A percentile compares a stretch with the other conserved stretches of the same genome.
Conservation (phyloP, 2,797 vertebrate species). For the Nannoperca australis region DNA sequence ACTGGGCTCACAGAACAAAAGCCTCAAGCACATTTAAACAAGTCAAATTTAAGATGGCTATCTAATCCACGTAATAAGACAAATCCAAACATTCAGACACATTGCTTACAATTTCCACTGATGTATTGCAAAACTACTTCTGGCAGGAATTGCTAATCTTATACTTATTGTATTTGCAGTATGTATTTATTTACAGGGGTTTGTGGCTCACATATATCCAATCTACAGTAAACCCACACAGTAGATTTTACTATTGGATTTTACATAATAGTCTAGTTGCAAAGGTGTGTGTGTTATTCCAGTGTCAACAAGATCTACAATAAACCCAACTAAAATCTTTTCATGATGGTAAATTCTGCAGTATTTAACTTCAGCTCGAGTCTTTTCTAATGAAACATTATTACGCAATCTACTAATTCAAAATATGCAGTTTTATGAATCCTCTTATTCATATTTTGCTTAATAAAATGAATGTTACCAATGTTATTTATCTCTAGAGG, state of each 20-base stretch:
- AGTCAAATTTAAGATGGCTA: neutral
- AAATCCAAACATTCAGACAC: neutral
- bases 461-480: constrained; percentile 31
- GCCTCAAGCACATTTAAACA: constrained; percentile 4
- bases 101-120: neutral
- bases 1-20: neutral
- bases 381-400: neutral
- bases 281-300: neutral
- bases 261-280: neutral
- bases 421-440: constrained; percentile 28
- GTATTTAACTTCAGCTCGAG: neutral
- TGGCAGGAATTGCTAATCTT: neutral
- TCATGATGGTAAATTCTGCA: neutral
- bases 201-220: neutral
- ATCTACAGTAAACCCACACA: no score
- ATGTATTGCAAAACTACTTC: neutral
- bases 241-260: neutral
- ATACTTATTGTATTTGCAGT: neutral
- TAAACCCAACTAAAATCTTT: neutral
- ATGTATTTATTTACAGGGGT: neutral
- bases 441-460: constrained; percentile 31
- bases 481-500: constrained; percentile 29
- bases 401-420: neutral
- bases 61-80: neutral
- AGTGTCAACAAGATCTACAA: neutral